Conservation (phyloP, 1,140 invertebrate species). For the Lerema accius region DNA sequence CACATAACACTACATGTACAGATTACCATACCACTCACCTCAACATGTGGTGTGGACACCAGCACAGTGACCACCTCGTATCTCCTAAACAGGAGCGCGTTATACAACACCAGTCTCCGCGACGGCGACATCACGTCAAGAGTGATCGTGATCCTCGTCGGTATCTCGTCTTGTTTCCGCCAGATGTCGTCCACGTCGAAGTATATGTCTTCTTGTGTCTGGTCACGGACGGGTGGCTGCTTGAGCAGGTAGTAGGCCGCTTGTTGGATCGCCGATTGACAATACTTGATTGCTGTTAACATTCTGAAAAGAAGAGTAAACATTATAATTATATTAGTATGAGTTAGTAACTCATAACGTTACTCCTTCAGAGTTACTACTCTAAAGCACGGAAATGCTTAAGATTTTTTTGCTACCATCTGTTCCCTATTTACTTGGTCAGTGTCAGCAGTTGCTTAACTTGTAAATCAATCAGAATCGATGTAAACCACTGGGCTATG, state of each 20-base stretch:
- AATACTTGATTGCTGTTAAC: slow-evolving; percentile 85
- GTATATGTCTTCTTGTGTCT: slow-evolving; percentile 70
- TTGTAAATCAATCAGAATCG: slow-evolving; percentile 77
- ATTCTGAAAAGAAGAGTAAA: slow-evolving; percentile 82
- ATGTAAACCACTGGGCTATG: too few relatives aligned
- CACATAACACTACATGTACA: too few relatives aligned
- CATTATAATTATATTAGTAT: too few relatives aligned
- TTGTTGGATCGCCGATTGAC: slow-evolving; percentile 89
- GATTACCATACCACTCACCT: slow-evolving; percentile 60
- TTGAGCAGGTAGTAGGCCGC: slow-evolving; percentile 85
- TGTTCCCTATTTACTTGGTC: too few relatives aligned
- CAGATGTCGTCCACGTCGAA: slow-evolving; percentile 81
- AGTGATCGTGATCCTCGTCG: slow-evolving; percentile 69
- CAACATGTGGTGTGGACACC: slow-evolving; percentile 83
- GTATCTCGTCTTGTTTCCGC: slow-evolving; percentile 71
- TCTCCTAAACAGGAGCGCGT: slow-evolving; percentile 79
- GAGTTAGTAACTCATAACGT: too few relatives aligned
- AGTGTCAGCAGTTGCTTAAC: too few relatives aligned
- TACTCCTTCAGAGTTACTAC: too few relatives aligned
- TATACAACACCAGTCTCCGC: slow-evolving; percentile 82
- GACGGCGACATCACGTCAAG: too few relatives aligned
- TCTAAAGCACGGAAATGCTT: too few relatives aligned
- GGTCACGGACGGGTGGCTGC: slow-evolving; percentile 71
- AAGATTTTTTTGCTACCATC: too few relatives aligned
- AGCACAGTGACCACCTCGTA: slow-evolving; percentile 82